phyloP scores from a whole-genome alignment of 2,797 vertebrate genomes.

The Cheirogaleus major region DNA sequence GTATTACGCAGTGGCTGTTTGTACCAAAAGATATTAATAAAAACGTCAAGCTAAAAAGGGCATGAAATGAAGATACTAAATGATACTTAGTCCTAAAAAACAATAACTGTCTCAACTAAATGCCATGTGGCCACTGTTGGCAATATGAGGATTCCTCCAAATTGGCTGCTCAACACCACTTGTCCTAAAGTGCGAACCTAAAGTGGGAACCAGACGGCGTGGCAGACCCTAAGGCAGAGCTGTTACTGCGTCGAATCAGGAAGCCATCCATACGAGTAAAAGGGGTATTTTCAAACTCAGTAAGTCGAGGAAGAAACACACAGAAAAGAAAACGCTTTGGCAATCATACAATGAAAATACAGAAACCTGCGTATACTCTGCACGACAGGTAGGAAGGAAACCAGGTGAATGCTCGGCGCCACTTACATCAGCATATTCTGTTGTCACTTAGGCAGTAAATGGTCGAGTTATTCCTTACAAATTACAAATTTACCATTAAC shows the following conservation, averaged over 20 bases:
- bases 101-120: background rate
- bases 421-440: background rate
- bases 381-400: accelerated
- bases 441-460: background rate
- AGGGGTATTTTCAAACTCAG: background rate
- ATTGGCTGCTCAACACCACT: background rate
- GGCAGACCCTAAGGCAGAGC: background rate
- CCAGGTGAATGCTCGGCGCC: background rate
- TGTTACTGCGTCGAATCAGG: background rate
- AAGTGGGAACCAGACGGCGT: background rate
- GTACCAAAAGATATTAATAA: background rate
- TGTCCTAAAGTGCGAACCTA: background rate
- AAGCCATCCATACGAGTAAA: background rate
- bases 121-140: background rate
- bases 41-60: background rate
- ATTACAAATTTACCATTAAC: background rate
- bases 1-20: background rate
- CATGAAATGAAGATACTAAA: background rate
- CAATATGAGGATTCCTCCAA: background rate
- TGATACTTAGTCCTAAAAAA: background rate
- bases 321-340: background rate
- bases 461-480: background rate
- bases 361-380: background rate
- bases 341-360: background rate
- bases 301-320: background rate